Conservation (phyloP, 2,113 vertebrate species). For the Murina feae region DNA sequence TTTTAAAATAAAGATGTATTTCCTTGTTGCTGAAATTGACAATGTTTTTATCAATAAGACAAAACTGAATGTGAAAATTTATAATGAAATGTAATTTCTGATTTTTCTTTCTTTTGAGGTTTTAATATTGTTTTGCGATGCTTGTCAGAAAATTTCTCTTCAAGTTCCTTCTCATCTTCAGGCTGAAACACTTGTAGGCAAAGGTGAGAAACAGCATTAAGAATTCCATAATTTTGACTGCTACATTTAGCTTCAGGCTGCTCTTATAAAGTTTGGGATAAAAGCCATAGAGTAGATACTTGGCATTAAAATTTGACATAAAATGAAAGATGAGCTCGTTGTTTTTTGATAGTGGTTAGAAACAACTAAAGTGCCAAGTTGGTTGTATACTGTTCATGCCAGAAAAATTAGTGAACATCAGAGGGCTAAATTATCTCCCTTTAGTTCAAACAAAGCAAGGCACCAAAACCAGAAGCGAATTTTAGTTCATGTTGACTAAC, state of each 20-base stretch:
- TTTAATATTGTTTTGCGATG: constrained; percentile 78
- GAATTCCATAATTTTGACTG: background rate
- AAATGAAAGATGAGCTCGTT: constrained; percentile 51
- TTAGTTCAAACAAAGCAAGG: background rate
- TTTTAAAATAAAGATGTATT: constrained; percentile 6
- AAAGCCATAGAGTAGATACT: constrained; percentile 35
- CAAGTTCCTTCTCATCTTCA: constrained; percentile 78
- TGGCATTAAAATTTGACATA: constrained; percentile 41
- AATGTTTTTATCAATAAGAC: constrained; percentile 27
- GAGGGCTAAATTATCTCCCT: background rate
- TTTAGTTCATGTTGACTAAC: background rate
- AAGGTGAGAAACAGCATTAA: constrained; percentile 78
- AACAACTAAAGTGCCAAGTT: background rate
- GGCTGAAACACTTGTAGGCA: constrained; percentile 77
- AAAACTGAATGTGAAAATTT: background rate
- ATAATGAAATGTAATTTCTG: constrained; percentile 13
- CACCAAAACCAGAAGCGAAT: background rate
- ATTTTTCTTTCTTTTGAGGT: constrained; percentile 74
- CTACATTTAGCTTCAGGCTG: background rate
- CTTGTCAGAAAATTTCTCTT: constrained; percentile 80
- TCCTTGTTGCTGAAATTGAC: background rate
- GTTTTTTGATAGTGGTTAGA: background rate
- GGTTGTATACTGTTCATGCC: background rate
- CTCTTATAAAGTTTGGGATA: background rate
- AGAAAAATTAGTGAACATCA: constrained; percentile 37